A percentile compares a stretch with the other conserved stretches of the same genome.
Evolutionary conservation across 1,140 invertebrate species (phyloP).

Genomic region (Drosophila kohkoa): DNA sequence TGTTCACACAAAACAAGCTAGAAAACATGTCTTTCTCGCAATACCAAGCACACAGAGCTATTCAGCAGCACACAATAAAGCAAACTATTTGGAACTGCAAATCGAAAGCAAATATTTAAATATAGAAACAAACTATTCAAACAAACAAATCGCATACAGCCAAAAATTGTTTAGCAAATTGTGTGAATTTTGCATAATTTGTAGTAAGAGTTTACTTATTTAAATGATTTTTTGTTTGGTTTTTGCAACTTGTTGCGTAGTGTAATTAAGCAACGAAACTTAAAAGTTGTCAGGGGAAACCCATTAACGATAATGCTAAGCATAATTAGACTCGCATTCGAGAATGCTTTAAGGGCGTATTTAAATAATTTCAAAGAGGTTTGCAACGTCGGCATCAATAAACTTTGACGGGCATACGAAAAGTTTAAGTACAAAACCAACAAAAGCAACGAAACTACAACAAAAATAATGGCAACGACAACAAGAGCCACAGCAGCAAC

Average conservation of each 20-base stretch:
- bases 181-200: not conserved
- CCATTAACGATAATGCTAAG: slow-evolving; percentile 54
- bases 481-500: slow-evolving; percentile 6
- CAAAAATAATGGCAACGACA: slow-evolving; percentile 8
- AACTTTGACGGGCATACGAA: slow-evolving; percentile 40
- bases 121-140: not conserved
- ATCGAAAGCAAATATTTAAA: not conserved
- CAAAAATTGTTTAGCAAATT: not conserved
- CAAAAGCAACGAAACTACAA: slow-evolving; percentile 2
- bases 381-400: slow-evolving; percentile 43
- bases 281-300: slow-evolving; percentile 16
- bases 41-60: slow-evolving; percentile 17
- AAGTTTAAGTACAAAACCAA: slow-evolving; percentile 21
- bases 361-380: slow-evolving; percentile 56
- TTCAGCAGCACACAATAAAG: not conserved
- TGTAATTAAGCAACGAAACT: slow-evolving; percentile 25
- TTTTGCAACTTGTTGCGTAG: not conserved
- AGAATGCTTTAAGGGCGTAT: slow-evolving; percentile 46
- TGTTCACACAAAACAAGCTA: slow-evolving; percentile 52
- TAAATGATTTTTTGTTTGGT: not conserved
- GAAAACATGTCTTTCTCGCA: slow-evolving; percentile 38
- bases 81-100: not conserved
- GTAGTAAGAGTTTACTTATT: not conserved
- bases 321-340: slow-evolving; percentile 44
- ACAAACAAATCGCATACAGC: too few relatives aligned